Evolutionary conservation across 2,888 invertebrate species (phyloP), one percentile per base, ranked within the genome.

Genomic region (Cheilosia impressa): DNA sequence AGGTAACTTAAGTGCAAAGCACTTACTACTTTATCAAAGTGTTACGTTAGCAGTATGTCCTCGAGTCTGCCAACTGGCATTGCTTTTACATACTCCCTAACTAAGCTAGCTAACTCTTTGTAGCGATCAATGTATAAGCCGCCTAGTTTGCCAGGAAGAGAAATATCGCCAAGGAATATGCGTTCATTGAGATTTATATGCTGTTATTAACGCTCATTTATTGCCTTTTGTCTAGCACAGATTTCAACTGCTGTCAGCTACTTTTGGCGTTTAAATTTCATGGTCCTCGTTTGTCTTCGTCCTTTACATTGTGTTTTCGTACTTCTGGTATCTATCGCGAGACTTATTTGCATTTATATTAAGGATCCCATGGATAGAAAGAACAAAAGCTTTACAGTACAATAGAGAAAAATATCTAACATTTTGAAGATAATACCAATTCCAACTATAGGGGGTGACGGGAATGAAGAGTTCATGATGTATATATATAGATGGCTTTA

Each of bases 281-380:
- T 68, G 76, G 76, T 55, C 68, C 72, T 85, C 85, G 81, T 85
- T 85, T 85, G 85, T 85, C 71, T 85, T 55, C 72, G 76, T 81
- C 72, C 85, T 85, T 81, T 68, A 81, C 69, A 80, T 80, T 71
- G 57, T 63, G 66, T 17, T 19, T 45, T 52, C 22, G 38, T 71
- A 19, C 27, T 55, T 27, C 13, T 53, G 22, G 38, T 62, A 75
- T 75, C 60, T 83, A 57, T 87, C 65, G 79, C 57, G 78, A 76
- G 78, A 84, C 87, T 87, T 84, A 87, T 87, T 87, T 87, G 87
- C 87, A 87, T 87, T 87, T 87, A 87, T 87, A 87, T 87, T 87
- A 87, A 87, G 82, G 75, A 87, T 87, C 78, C 79, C 78, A 85
- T 75, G 78, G 78, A 66, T 55, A 68, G 85, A 85, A 81, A 81